Evolutionary conservation across 2,113 vertebrate species (phyloP), one percentile per base, ranked within the genome.

Genomic region (Alligator mississippiensis): DNA sequence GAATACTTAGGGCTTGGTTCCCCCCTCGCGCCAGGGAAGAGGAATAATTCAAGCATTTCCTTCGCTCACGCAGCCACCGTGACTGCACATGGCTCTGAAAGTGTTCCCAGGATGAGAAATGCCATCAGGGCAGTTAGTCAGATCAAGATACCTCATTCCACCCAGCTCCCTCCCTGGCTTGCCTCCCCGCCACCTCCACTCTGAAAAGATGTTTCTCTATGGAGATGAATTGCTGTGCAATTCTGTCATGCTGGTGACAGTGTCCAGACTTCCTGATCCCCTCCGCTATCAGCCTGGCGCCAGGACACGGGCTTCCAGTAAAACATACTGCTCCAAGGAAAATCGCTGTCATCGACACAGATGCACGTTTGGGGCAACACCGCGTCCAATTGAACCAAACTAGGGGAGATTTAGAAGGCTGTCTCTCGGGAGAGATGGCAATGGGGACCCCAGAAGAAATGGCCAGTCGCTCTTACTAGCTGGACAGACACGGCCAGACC

Each of bases 211-310:
- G 34, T n/a, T 34, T 74, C 76, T 62, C 66, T 79, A 64, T 55
- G 54, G 19, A 38, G 70, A 21, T n/a, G 16, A 28, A 70, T 72
- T 11, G 77, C 24, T 81, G 76, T 57, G n/a, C 38, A 80, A 74
- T 64, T 80, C 81, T 62, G 22, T 22, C 55, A 21, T 13, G 4
- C 22, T 47, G 60, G 30, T 94, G 93, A 95, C 63, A 87, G 63
- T 78, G 76, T 90, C 84, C 96, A 97, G 95, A 76, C 85, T 92
- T 95, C 95, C 92, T 92, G 72, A 55, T 25, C 24, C 58, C 21
- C 38, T 47, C 28, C 21, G 70, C 93, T 94, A 95, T 96, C 95
- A 93, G 87, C 47, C 15, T 54, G 76, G 57, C 2, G 75, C 80
- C 82, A 47, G 87, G 68, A 38, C 57, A 74, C 82, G 72, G 88